Percentiles rank a stretch among this genome's conserved stretches.
Conservation (phyloP, 2,797 vertebrate species). For the Pseudomugil tenellus region DNA sequence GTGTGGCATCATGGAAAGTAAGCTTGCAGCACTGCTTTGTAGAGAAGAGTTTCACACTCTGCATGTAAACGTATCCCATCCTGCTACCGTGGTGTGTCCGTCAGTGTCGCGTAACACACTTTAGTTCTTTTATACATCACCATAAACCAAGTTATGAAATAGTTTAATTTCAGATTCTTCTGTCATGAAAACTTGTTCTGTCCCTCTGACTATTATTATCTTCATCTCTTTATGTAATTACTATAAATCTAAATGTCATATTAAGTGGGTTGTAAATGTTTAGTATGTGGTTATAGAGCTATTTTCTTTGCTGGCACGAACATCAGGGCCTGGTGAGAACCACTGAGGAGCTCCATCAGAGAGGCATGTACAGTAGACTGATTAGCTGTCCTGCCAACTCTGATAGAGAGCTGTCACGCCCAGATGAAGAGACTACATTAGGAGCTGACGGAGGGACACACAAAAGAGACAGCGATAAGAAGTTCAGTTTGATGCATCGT, state of each 20-base stretch:
- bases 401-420: constrained; percentile 52
- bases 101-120: neutral
- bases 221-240: neutral
- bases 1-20: constrained; percentile 1
- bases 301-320: constrained; percentile 5
- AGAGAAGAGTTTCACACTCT: neutral
- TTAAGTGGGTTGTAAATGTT: constrained; percentile 3
- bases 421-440: constrained; percentile 14
- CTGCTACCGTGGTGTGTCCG: neutral
- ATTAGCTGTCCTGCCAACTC: constrained; percentile 43
- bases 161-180: neutral
- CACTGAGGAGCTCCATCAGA: constrained; percentile 23
- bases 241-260: constrained; percentile 11
- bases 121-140: neutral
- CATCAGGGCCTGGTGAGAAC: constrained; percentile 5
- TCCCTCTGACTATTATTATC: neutral
- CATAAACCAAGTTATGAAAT: neutral
- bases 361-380: constrained; percentile 37
- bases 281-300: constrained; percentile 11
- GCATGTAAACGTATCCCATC: constrained; percentile 10
- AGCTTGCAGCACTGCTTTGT: constrained; percentile 5
- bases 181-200: neutral
- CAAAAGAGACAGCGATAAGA: constrained; percentile 51
- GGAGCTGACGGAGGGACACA: constrained; percentile 23
- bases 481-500: constrained; percentile 33